Evolutionary conservation across 2,888 invertebrate species (phyloP), one percentile per base, ranked within the genome.

Genomic region (Heliconius cydno): DNA sequence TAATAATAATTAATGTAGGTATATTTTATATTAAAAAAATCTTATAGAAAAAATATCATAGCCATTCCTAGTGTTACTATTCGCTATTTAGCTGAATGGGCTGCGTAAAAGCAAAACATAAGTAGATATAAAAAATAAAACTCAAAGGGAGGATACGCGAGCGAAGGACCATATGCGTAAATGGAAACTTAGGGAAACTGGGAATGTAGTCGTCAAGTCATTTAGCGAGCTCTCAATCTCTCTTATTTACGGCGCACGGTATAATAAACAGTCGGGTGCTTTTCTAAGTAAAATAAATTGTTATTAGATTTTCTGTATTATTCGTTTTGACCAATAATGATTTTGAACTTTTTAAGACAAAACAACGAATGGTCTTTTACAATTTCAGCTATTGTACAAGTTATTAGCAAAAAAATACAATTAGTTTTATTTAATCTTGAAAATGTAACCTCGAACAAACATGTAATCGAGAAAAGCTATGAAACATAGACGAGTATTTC

Each of bases 161-260:
- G 68, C 38, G 3, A 41, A 70, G 25, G 13, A 38, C 38, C 38
- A 22, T 22, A 41, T 70, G 41, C 13, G 38, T 41, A 70, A 68
- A 41, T 68, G 25, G 68, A 68, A 68, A 68, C 68, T 68, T 68
- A 68, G 5, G 13, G 41, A 41, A 41, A 25, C 38, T 25, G 68
- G n/a, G 13, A 41, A 68, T 2, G 25, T n/a, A 41, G 30, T 38
- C n/a, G n/a, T 68, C 13, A 10, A 68, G 68, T 41, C 68, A 25
- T 70, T 70, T 70, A 70, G 68, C 68, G 3, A 41, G 41, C 68
- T 68, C 7, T 41, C 68, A 25, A 13, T 68, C 12, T 41, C 41
- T 70, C 38, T 70, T 41, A 25, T 70, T 70, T 41, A 70, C 15
- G 38, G 1, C 1, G n/a, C 13, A 41, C 13, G 12, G 15, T 41